Evolutionary conservation across 2,888 invertebrate genomes (phyloP).

Genomic region (Salticus scenicus): DNA sequence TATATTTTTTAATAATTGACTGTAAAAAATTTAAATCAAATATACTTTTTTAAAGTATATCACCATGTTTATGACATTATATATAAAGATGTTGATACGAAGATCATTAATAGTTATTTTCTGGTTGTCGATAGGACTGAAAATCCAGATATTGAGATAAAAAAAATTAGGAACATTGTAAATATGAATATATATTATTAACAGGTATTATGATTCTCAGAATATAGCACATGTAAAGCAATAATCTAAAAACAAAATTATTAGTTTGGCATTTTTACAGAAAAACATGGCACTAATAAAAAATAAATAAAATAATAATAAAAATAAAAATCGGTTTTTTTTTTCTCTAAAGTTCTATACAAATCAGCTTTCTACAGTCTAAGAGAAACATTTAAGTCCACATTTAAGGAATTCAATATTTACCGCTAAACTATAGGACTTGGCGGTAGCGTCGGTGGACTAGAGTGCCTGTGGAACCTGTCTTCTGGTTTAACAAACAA

Average conservation of each 20-base stretch:
- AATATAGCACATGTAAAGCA: not conserved
- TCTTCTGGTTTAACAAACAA: constrained; percentile 76
- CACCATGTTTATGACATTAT: no score
- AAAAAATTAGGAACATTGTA: constrained; percentile 13
- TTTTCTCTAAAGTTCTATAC: constrained; percentile 17
- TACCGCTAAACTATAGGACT: constrained; percentile 65
- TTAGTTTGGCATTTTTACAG: constrained; percentile 20
- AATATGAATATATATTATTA: not conserved
- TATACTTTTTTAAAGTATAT: no score
- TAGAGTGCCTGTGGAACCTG: constrained; percentile 72
- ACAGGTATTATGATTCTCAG: not conserved
- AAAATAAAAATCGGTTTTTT: no score
- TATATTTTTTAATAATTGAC: no score
- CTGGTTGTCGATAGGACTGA: no score
- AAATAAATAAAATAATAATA: no score
- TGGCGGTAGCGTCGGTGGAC: constrained; percentile 65
- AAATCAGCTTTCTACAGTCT: constrained; percentile 5
- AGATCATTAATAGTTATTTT: no score
- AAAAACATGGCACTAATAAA: constrained; percentile 17
- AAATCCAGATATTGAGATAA: no score
- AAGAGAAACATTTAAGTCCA: constrained; percentile 8
- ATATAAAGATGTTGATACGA: no score
- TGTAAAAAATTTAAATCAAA: no score
- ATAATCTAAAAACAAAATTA: not conserved
- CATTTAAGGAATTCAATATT: constrained; percentile 31